Percentiles rank a stretch among this genome's conserved stretches.
These are phyloP conservation scores for Aspidiotus rigidus DNA, from an alignment of 2,888 invertebrate species.

Conservation along the genomic window DNA sequence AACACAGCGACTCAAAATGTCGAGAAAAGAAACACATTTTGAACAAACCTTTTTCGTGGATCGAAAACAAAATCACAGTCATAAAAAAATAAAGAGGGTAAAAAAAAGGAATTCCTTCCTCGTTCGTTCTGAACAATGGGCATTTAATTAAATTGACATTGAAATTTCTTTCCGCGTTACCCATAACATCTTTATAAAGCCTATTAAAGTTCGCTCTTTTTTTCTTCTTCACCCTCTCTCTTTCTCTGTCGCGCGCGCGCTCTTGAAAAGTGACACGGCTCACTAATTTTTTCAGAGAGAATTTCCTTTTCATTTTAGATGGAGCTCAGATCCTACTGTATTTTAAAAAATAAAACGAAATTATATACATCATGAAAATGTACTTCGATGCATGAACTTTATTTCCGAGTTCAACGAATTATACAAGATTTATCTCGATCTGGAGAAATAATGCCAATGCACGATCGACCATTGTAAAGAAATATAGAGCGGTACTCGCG, in stretches of 20 bases:
- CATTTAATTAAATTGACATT: conserved; percentile 33
- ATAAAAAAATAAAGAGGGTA: conserved; percentile 1
- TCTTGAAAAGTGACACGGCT: not conserved
- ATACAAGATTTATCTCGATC: not conserved
- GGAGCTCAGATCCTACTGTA: not conserved
- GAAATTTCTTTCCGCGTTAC: conserved; percentile 29
- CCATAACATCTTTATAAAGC: conserved; percentile 8
- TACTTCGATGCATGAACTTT: not conserved
- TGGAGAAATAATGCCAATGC: not conserved
- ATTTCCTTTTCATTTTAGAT: not conserved
- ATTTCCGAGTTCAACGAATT: not conserved
- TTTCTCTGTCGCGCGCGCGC: not conserved
- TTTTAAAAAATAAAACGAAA: not conserved
- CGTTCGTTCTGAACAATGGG: conserved; percentile 28
- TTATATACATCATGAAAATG: too few species aligned
- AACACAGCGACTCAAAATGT: too few species aligned
- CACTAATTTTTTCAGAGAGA: not conserved
- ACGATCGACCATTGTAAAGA: not conserved
- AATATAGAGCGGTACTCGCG: not conserved
- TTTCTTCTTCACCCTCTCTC: not conserved
- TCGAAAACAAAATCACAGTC: conserved; percentile 8
- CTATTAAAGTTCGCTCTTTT: conserved; percentile 21
- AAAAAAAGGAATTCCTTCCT: conserved; percentile 10
- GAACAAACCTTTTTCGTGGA: not conserved
- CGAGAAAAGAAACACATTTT: too few species aligned